Conservation (phyloP, 2,888 invertebrate species). For the Crossocerus cetratus region DNA sequence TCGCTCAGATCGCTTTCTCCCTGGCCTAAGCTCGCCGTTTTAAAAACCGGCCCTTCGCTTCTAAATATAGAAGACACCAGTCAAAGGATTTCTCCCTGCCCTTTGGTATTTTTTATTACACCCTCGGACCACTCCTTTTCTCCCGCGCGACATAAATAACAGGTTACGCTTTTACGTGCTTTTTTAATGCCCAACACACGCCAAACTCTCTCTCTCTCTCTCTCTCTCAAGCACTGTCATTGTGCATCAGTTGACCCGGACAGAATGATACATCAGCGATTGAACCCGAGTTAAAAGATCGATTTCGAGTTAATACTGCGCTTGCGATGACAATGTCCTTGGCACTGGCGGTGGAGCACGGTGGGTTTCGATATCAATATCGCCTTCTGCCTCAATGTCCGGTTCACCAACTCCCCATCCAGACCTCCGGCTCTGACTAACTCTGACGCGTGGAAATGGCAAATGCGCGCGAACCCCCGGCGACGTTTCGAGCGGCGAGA, state of each 20-base stretch:
- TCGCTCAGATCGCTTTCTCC: slow-evolving; percentile 19
- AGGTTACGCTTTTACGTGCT: slow-evolving; percentile 57
- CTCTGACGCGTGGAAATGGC: too few species aligned
- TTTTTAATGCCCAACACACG: slow-evolving; percentile 50
- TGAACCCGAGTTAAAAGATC: too few species aligned
- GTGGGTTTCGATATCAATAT: too few species aligned
- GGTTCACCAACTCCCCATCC: too few species aligned
- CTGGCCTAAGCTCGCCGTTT: slow-evolving; percentile 43
- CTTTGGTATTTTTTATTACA: slow-evolving; percentile 23
- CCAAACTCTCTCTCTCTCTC: slow-evolving; percentile 24
- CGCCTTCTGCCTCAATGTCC: too few species aligned
- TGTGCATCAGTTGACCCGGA: slow-evolving; percentile 21
- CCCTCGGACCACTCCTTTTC: slow-evolving; percentile 31
- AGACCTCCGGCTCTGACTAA: too few species aligned
- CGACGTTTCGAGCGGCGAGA: too few species aligned
- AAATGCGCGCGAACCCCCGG: too few species aligned
- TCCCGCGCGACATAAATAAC: slow-evolving; percentile 58
- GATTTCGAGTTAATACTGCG: too few species aligned
- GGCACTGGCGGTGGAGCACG: too few species aligned
- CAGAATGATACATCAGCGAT: too few species aligned
- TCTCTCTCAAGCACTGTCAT: neutral
- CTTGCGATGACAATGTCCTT: too few species aligned
- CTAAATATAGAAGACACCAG: slow-evolving; percentile 60
- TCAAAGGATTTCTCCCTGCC: slow-evolving; percentile 30
- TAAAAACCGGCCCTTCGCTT: slow-evolving; percentile 54